Percentiles rank a stretch among this genome's conserved stretches.
These are phyloP conservation scores for Boleophthalmus pectinirostris DNA, from an alignment of 2,113 vertebrate species.

Conservation along the genomic window DNA sequence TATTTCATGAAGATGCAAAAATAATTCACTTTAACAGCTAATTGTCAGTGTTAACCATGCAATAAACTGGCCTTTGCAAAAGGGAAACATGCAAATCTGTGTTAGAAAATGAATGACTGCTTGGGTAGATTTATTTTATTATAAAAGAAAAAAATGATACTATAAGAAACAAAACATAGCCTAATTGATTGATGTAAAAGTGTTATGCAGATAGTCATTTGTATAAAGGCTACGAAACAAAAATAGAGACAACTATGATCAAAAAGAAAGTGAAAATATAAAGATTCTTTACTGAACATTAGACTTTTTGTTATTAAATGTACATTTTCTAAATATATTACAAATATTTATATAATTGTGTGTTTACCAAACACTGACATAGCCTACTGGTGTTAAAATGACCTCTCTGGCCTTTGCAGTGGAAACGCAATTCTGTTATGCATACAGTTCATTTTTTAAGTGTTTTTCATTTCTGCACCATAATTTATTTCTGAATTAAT, in stretches of 20 bases:
- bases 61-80: slow-evolving; percentile 4
- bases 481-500: slow-evolving; percentile 6
- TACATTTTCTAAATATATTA: background rate
- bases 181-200: background rate
- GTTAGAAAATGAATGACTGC: background rate
- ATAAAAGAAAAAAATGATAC: background rate
- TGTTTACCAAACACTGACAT: background rate
- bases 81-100: background rate
- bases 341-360: slow-evolving; percentile 1
- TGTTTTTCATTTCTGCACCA: background rate
- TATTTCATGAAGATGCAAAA: background rate
- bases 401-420: slow-evolving; percentile 1
- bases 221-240: background rate
- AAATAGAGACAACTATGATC: background rate
- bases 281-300: background rate
- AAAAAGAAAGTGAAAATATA: background rate
- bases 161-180: background rate
- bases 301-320: slow-evolving; percentile 1
- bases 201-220: background rate
- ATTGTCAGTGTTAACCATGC: slow-evolving; percentile 4
- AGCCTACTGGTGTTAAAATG: background rate
- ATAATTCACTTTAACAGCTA: background rate
- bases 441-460: too few relatives aligned
- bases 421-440: background rate
- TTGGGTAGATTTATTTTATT: background rate